Conservation (phyloP, 2,888 invertebrate genomes). For the Hymenopus coronatus region DNA sequence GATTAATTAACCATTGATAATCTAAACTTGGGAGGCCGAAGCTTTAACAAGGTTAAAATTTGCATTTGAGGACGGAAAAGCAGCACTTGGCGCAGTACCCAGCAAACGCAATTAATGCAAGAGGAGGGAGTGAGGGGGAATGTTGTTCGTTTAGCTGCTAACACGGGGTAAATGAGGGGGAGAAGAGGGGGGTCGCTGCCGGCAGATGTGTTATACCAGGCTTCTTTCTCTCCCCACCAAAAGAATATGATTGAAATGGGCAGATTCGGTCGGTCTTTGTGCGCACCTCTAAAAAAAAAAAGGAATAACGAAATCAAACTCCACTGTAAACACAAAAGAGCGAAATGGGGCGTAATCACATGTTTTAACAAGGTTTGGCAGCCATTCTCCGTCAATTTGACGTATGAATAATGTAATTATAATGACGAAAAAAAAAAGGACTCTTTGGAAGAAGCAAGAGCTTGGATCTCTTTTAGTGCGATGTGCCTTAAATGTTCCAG, state of each 20-base stretch:
- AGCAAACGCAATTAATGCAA: conserved; percentile 36
- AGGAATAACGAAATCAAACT: background rate
- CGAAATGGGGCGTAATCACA: background rate
- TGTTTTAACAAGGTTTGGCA: background rate
- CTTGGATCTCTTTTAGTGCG: no score
- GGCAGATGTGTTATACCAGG: background rate
- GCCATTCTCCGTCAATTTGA: background rate
- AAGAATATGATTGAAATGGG: background rate
- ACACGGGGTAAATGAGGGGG: conserved; percentile 31
- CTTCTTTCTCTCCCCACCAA: background rate
- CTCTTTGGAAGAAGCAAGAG: no score
- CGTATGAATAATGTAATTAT: background rate
- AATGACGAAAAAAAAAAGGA: background rate
- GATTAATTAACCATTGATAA: conserved; percentile 55
- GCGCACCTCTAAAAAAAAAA: background rate
- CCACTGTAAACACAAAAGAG: background rate
- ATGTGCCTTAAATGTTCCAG: no score
- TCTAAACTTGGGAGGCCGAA: conserved; percentile 51
- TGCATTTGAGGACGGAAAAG: conserved; percentile 53
- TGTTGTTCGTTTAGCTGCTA: conserved; percentile 34
- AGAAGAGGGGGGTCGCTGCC: background rate
- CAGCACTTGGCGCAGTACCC: conserved; percentile 34
- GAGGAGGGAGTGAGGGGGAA: conserved; percentile 35
- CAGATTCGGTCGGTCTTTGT: background rate
- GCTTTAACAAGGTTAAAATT: conserved; percentile 54